Percentiles rank a stretch among this genome's conserved stretches.
Evolutionary conservation across 35 echinoderm and acorn worm genomes (phyloP).

Genomic region (Strongylocentrotus purpuratus): DNA sequence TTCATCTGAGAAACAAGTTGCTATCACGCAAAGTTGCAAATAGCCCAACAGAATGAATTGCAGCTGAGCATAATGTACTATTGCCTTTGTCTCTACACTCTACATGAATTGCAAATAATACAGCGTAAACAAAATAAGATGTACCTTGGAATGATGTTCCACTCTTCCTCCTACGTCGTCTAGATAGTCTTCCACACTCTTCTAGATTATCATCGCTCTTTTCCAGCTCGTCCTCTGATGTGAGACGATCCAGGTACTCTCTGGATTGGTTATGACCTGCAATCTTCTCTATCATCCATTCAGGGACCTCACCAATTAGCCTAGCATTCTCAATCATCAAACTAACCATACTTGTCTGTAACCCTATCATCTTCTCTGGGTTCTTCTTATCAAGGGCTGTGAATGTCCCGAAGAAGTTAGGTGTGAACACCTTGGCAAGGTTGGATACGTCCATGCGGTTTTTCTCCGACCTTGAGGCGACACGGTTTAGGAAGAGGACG

Average conservation of each 20-base stretch:
- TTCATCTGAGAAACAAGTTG: too few relatives aligned
- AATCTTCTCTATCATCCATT: constrained; percentile 73
- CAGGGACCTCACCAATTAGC: constrained; percentile 84
- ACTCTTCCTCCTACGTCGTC: constrained; percentile 77
- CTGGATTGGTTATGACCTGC: constrained; percentile 55
- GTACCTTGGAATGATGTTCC: constrained; percentile 85
- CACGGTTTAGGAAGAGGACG: constrained; percentile 77
- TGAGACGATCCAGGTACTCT: constrained; percentile 70
- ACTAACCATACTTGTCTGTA: constrained; percentile 65
- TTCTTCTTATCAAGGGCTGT: constrained; percentile 46
- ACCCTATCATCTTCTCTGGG: constrained; percentile 68
- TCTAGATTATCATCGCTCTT: constrained; percentile 79
- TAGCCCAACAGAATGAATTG: neutral
- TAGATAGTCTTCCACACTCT: constrained; percentile 31
- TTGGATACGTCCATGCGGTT: constrained; percentile 94
- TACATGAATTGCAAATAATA: neutral
- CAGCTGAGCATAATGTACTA: too few relatives aligned
- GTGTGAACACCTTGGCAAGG: constrained; percentile 80
- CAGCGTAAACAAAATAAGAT: neutral
- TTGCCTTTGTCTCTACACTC: neutral
- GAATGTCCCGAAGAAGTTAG: constrained; percentile 68
- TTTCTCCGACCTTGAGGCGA: constrained; percentile 54
- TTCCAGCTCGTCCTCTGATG: constrained; percentile 98
- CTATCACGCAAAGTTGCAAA: too few relatives aligned
- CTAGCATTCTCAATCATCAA: constrained; percentile 81